These are phyloP conservation scores for Sparidentex hasta DNA, from an alignment of 2,797 vertebrate genomes.

Conservation along the genomic window DNA sequence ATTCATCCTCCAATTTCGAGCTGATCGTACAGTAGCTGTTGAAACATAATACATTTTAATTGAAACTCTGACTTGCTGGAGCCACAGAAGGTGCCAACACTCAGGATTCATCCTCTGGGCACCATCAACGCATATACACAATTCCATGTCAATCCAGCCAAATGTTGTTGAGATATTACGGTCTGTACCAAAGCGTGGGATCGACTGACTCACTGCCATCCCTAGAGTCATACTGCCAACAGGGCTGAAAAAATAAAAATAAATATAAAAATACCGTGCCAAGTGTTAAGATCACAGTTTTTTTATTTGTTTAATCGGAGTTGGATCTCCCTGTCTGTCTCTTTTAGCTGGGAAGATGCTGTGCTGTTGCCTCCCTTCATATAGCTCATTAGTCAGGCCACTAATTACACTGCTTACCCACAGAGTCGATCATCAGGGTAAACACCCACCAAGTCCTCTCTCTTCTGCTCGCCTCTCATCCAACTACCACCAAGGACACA, in stretches of 20 bases:
- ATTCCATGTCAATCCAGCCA: constrained; percentile 1
- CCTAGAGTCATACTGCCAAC: not conserved
- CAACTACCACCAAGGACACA: constrained; percentile 61
- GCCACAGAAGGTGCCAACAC: not conserved
- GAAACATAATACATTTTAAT: too few relatives aligned
- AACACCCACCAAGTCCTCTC: constrained; percentile 72
- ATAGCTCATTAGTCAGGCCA: constrained; percentile 69
- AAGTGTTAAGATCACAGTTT: constrained; percentile 28
- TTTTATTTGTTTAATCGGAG: constrained; percentile 39
- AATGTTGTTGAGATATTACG: constrained; percentile 9
- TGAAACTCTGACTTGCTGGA: too few relatives aligned
- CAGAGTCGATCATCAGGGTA: constrained; percentile 75
- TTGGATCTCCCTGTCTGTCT: constrained; percentile 29
- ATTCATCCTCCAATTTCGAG: too few relatives aligned
- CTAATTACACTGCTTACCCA: constrained; percentile 82
- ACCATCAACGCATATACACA: constrained; percentile 12
- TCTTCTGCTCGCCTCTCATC: constrained; percentile 45
- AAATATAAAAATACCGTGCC: not conserved
- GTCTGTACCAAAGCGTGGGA: constrained; percentile 6
- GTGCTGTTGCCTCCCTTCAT: constrained; percentile 59
- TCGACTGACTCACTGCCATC: not conserved
- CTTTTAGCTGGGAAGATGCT: constrained; percentile 56
- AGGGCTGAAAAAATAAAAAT: not conserved
- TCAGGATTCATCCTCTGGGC: not conserved
- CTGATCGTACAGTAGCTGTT: too few relatives aligned